These are phyloP conservation scores for Engystomops pustulosus DNA, from an alignment of 2,113 vertebrate genomes.

Conservation along the genomic window DNA sequence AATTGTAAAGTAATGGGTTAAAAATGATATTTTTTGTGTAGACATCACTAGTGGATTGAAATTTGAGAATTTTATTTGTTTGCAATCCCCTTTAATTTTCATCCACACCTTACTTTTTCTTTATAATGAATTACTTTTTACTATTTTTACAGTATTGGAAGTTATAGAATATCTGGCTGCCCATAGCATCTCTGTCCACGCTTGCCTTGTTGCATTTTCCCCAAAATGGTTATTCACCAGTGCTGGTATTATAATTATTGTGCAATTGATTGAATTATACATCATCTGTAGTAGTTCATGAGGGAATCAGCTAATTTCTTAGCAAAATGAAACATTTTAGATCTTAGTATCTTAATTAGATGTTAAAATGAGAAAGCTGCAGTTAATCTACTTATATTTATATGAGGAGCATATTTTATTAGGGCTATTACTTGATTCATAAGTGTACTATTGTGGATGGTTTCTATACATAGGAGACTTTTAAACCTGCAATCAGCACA, in stretches of 20 bases:
- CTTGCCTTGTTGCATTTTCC: not conserved
- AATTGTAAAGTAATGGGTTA: no score
- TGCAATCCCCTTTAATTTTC: no score
- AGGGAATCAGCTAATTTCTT: not conserved
- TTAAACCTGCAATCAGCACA: slow-evolving; percentile 40
- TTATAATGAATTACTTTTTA: no score
- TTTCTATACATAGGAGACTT: slow-evolving; percentile 37
- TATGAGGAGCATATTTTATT: slow-evolving; percentile 26
- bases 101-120: no score
- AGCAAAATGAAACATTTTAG: slow-evolving; percentile 24
- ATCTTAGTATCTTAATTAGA: slow-evolving; percentile 38
- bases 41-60: no score
- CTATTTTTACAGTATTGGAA: no score
- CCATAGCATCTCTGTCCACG: no score
- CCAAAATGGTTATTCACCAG: not conserved
- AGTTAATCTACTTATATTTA: slow-evolving; percentile 38
- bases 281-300: slow-evolving; percentile 20
- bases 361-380: slow-evolving; percentile 31
- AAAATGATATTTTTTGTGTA: no score
- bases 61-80: no score
- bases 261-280: not conserved
- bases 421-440: slow-evolving; percentile 40
- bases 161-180: no score
- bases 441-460: slow-evolving; percentile 30
- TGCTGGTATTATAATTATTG: not conserved